Conservation (phyloP, 2,888 invertebrate species). For the Stenodera caucasica region DNA sequence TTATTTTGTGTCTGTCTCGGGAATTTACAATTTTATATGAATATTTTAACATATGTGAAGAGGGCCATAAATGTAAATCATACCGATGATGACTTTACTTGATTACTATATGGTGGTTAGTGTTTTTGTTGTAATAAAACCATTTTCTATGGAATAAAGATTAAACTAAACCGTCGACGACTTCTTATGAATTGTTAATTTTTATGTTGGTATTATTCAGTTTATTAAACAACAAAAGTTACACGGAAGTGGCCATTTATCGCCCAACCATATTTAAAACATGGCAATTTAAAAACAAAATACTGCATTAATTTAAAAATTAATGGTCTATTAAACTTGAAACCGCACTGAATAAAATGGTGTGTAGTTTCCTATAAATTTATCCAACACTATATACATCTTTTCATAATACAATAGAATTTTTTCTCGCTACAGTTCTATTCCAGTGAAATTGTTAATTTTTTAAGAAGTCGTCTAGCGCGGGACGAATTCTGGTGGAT, state of each 20-base stretch:
- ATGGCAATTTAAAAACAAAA: conserved; percentile 38
- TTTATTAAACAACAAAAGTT: conserved; percentile 30
- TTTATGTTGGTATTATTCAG: conserved; percentile 44
- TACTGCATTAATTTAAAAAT: conserved; percentile 44
- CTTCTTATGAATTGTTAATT: conserved; percentile 42
- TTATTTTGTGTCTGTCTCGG: not conserved
- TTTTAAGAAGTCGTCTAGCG: not conserved
- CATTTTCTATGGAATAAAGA: conserved; percentile 15
- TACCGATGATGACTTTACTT: conserved; percentile 18
- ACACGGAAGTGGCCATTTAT: conserved; percentile 38
- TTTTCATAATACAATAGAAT: not conserved
- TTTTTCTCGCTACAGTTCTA: no score
- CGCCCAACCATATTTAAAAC: conserved; percentile 33
- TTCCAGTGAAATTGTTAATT: no score
- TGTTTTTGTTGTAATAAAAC: conserved; percentile 15
- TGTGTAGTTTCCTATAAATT: not conserved
- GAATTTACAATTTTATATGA: not conserved
- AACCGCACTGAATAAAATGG: conserved; percentile 28
- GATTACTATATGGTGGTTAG: not conserved
- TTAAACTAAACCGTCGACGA: conserved; percentile 31
- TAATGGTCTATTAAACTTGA: conserved; percentile 44
- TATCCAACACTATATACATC: not conserved
- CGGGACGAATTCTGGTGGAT: not conserved
- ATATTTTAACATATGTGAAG: conserved; percentile 20
- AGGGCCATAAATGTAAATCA: conserved; percentile 24